Conservation (phyloP, 2,113 vertebrate species). For the Bujurquina vittata region DNA sequence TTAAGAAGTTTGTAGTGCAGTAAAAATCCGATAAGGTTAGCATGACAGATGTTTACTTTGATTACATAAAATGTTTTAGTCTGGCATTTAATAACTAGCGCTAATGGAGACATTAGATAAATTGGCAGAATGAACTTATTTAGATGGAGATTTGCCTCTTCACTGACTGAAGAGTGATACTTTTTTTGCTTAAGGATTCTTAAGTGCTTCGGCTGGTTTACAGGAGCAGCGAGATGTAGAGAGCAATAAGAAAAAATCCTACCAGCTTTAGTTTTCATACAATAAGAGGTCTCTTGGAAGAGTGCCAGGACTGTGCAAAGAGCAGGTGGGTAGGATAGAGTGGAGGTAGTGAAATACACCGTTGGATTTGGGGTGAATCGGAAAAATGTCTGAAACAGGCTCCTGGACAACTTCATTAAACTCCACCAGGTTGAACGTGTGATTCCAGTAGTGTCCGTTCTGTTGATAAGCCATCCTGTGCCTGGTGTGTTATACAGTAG, state of each 20-base stretch:
- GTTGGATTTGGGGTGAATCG: conserved; percentile 17
- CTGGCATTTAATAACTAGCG: background rate
- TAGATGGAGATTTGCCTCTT: conserved; percentile 38
- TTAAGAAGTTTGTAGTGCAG: too few species aligned
- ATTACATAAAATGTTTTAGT: background rate
- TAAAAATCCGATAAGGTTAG: too few species aligned
- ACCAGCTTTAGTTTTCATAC: conserved; percentile 26
- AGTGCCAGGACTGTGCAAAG: conserved; percentile 19
- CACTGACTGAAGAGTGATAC: conserved; percentile 37
- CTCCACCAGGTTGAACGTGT: conserved; percentile 8
- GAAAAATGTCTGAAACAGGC: conserved; percentile 39
- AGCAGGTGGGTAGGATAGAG: conserved; percentile 17
- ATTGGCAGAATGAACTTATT: conserved; percentile 18
- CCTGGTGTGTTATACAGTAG: conserved; percentile 34
- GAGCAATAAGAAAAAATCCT: conserved; percentile 20
- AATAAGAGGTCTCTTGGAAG: conserved; percentile 19
- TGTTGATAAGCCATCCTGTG: conserved; percentile 29
- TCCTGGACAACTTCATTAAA: conserved; percentile 58
- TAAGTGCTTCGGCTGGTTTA: conserved; percentile 17
- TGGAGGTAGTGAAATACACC: conserved; percentile 6
- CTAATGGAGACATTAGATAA: conserved; percentile 28
- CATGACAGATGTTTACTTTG: too few species aligned
- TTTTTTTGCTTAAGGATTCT: conserved; percentile 37
- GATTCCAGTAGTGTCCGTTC: conserved; percentile 25
- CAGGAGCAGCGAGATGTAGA: conserved; percentile 28